These are phyloP conservation scores for Drosophila ogumai DNA, from an alignment of 1,140 invertebrate species.

Conservation along the genomic window DNA sequence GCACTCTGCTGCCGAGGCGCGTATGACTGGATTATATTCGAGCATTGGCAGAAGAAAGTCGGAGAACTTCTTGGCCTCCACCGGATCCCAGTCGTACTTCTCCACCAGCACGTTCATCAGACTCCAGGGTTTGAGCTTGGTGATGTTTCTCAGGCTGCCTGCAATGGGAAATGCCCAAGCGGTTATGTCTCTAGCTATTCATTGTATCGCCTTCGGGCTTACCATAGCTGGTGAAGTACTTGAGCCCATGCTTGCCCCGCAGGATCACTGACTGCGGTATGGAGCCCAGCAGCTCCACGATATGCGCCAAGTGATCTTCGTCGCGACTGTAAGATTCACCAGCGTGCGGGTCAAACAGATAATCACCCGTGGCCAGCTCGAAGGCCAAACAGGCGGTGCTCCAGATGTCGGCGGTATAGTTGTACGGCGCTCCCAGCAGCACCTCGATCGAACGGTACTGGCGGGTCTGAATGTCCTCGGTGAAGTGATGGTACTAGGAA, in stretches of 20 bases:
- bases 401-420: conserved; percentile 98
- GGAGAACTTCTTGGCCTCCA: conserved; percentile 95
- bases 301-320: conserved; percentile 99
- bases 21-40: conserved; percentile 95
- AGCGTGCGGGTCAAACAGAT: conserved; percentile 99
- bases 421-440: conserved; percentile 95
- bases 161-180: background rate
- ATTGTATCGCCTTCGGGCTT: conserved; percentile 74
- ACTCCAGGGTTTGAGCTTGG: conserved; percentile 96
- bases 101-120: conserved; percentile 96
- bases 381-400: conserved; percentile 99
- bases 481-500: conserved; percentile 83
- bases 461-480: conserved; percentile 97
- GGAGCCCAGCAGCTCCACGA: conserved; percentile 98
- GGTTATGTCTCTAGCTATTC: background rate
- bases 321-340: conserved; percentile 94
- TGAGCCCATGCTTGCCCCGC: conserved; percentile 81
- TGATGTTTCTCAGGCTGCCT: conserved; percentile 96
- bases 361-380: conserved; percentile 99
- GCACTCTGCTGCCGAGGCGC: conserved; percentile 97
- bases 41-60: conserved; percentile 98
- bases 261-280: conserved; percentile 89
- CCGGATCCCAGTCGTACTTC: conserved; percentile 96
- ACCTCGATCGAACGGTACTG: conserved; percentile 99
- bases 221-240: conserved; percentile 85